Percentiles rank a stretch among this genome's conserved stretches.
Conservation (phyloP, 1,140 invertebrate genomes). For the Tyrophagus putrescentiae region DNA sequence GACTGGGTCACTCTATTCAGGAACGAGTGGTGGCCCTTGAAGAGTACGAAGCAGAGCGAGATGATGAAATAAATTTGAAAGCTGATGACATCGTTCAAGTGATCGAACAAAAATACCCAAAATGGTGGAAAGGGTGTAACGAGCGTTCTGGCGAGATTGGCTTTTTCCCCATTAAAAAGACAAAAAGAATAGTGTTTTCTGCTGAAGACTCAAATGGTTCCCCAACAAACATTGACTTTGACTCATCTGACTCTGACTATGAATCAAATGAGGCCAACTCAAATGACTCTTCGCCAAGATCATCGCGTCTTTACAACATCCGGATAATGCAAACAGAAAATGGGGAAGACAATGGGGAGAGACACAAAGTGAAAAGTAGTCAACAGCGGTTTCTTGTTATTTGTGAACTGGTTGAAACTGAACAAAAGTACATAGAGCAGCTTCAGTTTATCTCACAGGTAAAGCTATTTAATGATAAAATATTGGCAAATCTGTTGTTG, state of each 20-base stretch:
- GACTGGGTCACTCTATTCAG: no score
- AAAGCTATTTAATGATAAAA: no score
- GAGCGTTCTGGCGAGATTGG: neutral
- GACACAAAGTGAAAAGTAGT: no score
- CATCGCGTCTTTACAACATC: neutral
- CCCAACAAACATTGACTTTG: neutral
- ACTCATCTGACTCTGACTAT: neutral
- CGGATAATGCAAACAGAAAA: neutral
- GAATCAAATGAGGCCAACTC: neutral
- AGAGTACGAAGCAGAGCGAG: neutral
- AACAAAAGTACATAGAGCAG: no score
- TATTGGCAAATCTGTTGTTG: no score
- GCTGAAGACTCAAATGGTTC: neutral
- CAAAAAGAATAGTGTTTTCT: neutral
- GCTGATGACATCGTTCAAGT: neutral
- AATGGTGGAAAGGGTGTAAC: neutral
- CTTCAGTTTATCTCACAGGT: no score
- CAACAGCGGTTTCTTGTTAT: no score
- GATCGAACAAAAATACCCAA: neutral
- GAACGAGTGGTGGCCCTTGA: neutral
- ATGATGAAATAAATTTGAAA: neutral
- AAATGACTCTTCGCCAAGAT: neutral
- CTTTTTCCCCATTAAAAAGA: neutral
- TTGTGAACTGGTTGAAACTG: no score
- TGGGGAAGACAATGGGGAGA: no score